Evolutionary conservation across 2,888 invertebrate genomes (phyloP), one percentile per base, ranked within the genome.

Genomic region (Aporophyla lueneburgensis): DNA sequence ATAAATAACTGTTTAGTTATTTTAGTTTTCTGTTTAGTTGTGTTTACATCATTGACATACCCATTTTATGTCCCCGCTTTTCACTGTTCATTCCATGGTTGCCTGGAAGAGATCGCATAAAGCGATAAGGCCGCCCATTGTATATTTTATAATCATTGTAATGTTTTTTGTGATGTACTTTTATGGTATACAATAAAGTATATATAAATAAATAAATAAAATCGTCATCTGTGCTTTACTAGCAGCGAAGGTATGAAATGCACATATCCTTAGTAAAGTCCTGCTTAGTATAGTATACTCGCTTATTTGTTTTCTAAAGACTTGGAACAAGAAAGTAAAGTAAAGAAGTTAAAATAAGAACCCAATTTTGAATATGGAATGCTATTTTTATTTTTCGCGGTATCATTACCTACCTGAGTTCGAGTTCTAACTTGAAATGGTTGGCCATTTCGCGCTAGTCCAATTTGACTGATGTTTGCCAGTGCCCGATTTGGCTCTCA

Each of bases 381-480:
- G 33, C 53, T 33, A 78, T 74, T 69, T 58, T 54, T 43, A 71
- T 70, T 51, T 74, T 79, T 71, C 19, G 51, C 66, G 21, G 62
- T 69, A 67, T 58, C 51, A 71, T 81, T 77, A 75, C 24, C 66
- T 66, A 74, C 72, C 71, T 80, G 78, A 67, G 65, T 71, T 66
- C 49, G 10, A 78, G 21, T 54, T 76, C 54, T 75, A 78, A 77
- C 72, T 75, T 74, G 63, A 66, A 84, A 83, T 78, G 74, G 80
- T 81, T 71, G 70, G 65, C 74, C 73, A 79, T 76, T 84, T 81
- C 54, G 62, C 68, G 70, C 63, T 68, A 40, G 73, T 79, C 79
- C 76, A 86, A 87, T 88, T 87, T 86, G 79, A 78, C 77, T 76
- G 82, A 84, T 76, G 80, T 81, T 86, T 74, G 53, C 81, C 73